Conservation (phyloP, 2,797 vertebrate species). For the Lophius americanus region DNA sequence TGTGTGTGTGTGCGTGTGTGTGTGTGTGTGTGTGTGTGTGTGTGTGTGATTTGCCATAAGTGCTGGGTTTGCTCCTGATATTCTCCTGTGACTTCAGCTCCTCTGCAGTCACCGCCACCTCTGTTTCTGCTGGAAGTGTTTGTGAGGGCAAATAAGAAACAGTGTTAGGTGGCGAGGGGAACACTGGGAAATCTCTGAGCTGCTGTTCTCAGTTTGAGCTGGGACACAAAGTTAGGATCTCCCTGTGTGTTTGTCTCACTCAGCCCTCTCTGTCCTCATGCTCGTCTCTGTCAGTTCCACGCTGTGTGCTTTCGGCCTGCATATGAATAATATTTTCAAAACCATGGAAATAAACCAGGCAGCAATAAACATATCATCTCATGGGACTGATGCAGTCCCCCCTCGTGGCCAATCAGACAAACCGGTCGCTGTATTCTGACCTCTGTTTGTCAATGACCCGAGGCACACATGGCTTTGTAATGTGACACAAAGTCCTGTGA, state of each 20-base stretch:
- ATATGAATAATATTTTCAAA: constrained; percentile 43
- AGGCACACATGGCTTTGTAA: constrained; percentile 33
- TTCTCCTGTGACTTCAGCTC: constrained; percentile 18
- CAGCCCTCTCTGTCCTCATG: constrained; percentile 37
- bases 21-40: constrained; percentile 18
- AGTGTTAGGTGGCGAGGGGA: constrained; percentile 28
- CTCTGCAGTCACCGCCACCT: constrained; percentile 50
- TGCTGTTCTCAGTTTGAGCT: constrained; percentile 49
- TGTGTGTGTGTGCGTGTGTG: constrained; percentile 14
- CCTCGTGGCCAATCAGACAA: constrained; percentile 35
- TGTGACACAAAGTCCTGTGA: constrained; percentile 12
- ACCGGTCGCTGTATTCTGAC: constrained; percentile 40
- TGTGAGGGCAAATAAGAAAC: constrained; percentile 55
- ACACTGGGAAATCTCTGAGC: constrained; percentile 53
- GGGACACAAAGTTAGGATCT: constrained; percentile 51
- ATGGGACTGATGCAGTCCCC: constrained; percentile 31
- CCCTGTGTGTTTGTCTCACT: constrained; percentile 26
- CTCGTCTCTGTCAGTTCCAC: constrained; percentile 48
- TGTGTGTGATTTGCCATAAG: constrained; percentile 55
- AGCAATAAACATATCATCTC: constrained; percentile 31
- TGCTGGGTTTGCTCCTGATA: constrained; percentile 49
- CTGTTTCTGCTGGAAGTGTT: constrained; percentile 62
- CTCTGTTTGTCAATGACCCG: constrained; percentile 42
- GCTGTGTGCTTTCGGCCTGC: constrained; percentile 29
- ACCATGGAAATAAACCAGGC: constrained; percentile 45